These are phyloP conservation scores for Hydrocynus forskahlii DNA, from an alignment of 2,797 vertebrate species.

Conservation along the genomic window DNA sequence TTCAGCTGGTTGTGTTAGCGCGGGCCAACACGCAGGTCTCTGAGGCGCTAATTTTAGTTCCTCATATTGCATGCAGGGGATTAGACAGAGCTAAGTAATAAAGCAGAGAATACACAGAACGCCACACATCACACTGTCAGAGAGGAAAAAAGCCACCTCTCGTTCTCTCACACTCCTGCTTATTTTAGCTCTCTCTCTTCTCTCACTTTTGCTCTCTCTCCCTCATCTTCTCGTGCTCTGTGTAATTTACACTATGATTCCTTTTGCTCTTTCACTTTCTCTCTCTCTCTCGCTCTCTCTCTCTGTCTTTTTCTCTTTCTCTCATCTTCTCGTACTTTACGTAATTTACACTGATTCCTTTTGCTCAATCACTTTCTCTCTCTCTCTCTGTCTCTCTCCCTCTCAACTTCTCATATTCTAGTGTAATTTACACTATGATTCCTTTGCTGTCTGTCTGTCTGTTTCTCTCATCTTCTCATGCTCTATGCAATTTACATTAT, in stretches of 20 bases:
- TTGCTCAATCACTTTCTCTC: too few species aligned
- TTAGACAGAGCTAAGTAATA: conserved; percentile 37
- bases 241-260: neutral
- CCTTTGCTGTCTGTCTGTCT: neutral
- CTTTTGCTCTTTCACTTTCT: neutral
- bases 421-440: neutral
- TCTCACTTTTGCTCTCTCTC: neutral
- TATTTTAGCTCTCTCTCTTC: neutral
- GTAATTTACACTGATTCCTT: neutral
- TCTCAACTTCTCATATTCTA: neutral
- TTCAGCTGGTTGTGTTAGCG: neutral
- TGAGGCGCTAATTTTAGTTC: conserved; percentile 35
- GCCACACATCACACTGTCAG: conserved; percentile 10
- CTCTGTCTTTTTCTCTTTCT: too few species aligned
- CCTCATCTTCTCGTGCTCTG: neutral
- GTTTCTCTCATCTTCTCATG: neutral
- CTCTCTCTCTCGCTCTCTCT: too few species aligned
- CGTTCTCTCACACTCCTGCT: neutral
- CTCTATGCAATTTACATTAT: neutral
- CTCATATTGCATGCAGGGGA: conserved; percentile 13
- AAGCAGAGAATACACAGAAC: conserved; percentile 2
- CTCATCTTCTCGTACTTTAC: neutral
- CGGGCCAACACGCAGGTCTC: neutral
- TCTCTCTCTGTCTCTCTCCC: neutral
- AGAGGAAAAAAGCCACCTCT: neutral